Conservation (phyloP, 2,888 invertebrate species). For the Antheraea yamamai region DNA sequence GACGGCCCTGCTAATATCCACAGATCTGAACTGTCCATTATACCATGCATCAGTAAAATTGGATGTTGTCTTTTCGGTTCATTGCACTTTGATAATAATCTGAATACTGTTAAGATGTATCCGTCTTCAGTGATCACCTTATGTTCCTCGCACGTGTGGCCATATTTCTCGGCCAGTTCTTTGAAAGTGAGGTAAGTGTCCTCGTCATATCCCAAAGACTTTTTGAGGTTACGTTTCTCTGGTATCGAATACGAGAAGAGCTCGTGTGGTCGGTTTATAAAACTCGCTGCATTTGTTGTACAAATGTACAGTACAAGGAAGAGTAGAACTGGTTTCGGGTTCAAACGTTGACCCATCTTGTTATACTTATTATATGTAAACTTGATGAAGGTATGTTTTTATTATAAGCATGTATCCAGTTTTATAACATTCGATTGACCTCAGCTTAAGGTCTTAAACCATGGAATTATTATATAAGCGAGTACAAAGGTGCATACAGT, state of each 20-base stretch:
- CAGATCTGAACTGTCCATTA: constrained; percentile 55
- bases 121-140: constrained; percentile 59
- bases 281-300: constrained; percentile 26
- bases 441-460: constrained; percentile 58
- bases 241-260: constrained; percentile 53
- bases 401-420: constrained; percentile 56
- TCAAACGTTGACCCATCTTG: constrained; percentile 39
- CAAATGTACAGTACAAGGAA: constrained; percentile 32
- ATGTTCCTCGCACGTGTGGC: constrained; percentile 53
- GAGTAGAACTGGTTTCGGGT: constrained; percentile 30
- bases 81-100: constrained; percentile 52
- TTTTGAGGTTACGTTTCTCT: constrained; percentile 54
- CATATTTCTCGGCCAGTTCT: constrained; percentile 56
- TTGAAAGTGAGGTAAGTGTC: constrained; percentile 66
- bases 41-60: constrained; percentile 59
- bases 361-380: constrained; percentile 48
- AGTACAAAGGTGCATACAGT: constrained; percentile 24
- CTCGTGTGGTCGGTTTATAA: constrained; percentile 32
- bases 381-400: constrained; percentile 51
- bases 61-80: constrained; percentile 42
- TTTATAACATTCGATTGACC: constrained; percentile 72
- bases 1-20: constrained; percentile 57
- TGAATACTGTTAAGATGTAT: constrained; percentile 58
- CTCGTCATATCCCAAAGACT: constrained; percentile 58
- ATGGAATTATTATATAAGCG: constrained; percentile 34